Evolutionary conservation across 2,888 invertebrate species (phyloP).

Genomic region (Drosophila rellima): DNA sequence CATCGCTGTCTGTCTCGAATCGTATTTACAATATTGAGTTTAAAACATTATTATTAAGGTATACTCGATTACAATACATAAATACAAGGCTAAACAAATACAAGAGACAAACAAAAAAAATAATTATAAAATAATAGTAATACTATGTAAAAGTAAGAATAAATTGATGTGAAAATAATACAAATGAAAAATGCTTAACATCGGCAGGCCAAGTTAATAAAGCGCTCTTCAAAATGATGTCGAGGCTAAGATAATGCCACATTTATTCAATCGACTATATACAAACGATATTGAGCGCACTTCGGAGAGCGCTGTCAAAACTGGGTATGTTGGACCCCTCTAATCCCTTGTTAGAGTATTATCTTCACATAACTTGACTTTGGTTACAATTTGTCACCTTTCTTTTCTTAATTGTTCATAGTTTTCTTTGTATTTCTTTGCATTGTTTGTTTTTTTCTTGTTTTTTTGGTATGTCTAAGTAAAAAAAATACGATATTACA

Average conservation of each 20-base stretch:
- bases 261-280: slow-evolving; percentile 26
- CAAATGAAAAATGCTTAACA: slow-evolving; percentile 5
- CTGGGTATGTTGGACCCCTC: slow-evolving; percentile 33
- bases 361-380: slow-evolving; percentile 35
- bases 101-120: background rate
- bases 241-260: slow-evolving; percentile 1
- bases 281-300: slow-evolving; percentile 34
- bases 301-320: slow-evolving; percentile 16
- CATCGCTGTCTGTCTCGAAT: slow-evolving; percentile 11
- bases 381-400: slow-evolving; percentile 28
- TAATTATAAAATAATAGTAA: slow-evolving; percentile 10
- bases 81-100: slow-evolving; percentile 22
- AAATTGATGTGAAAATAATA: background rate
- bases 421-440: too few relatives aligned
- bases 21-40: slow-evolving; percentile 66
- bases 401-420: slow-evolving; percentile 23
- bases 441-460: background rate
- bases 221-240: slow-evolving; percentile 25
- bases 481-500: slow-evolving; percentile 38
- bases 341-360: slow-evolving; percentile 30
- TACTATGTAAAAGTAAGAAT: slow-evolving; percentile 13
- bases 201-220: slow-evolving; percentile 37
- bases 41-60: slow-evolving; percentile 43
- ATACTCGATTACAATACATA: slow-evolving; percentile 45
- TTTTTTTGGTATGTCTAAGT: slow-evolving; percentile 43